Base-by-base conservation (phyloP, 2,797 vertebrate species). In the Cheirogaleus major region DNA sequence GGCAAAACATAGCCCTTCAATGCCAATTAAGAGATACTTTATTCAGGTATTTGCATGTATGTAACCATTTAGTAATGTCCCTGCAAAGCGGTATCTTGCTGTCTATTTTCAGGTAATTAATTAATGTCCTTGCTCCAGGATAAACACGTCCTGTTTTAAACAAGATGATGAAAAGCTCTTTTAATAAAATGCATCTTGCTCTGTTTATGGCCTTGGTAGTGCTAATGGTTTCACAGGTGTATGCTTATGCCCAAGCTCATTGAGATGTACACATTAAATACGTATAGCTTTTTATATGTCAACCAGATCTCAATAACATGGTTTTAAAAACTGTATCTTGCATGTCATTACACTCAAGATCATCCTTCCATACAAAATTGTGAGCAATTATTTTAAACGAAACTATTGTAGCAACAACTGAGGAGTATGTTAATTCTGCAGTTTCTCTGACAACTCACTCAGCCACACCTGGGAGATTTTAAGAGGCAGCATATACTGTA, bases 321-420 rank as follows among this genome's bases (percentile, higher is more conserved):
- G 3, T n/a, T 75, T 67, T 32, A 4, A 52, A 70, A 81, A 45
- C 41, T 32, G 45, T 69, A 63, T 84, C 27, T 79, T 65, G 30
- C 27, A 1, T 55, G 50, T 45, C 32, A 41, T 93, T 93, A 32
- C 43, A 45, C 45, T 38, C 38, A 38, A 38, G 38, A 83, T 65
- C 61, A 35, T 50, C 89, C 52, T 93, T 96, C 50, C 89, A 22
- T 38, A 89, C 18, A 93, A 90, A 95, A 88, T 15, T 80, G 32
- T 83, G 75, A 86, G 65, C 45, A 89, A 55, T 83, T 89, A 86
- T 87, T 91, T 94, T 80, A 93, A 94, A 79, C 52, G 82, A 91
- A 91, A 43, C 41, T 69, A 22, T 72, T 50, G 6, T 70, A 95
- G 99, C 35, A 70, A 63, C 61, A 80, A 65, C 41, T 52, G 38